Base-by-base conservation (phyloP, 2,113 vertebrate species). In the Tetraodon nigroviridis region DNA sequence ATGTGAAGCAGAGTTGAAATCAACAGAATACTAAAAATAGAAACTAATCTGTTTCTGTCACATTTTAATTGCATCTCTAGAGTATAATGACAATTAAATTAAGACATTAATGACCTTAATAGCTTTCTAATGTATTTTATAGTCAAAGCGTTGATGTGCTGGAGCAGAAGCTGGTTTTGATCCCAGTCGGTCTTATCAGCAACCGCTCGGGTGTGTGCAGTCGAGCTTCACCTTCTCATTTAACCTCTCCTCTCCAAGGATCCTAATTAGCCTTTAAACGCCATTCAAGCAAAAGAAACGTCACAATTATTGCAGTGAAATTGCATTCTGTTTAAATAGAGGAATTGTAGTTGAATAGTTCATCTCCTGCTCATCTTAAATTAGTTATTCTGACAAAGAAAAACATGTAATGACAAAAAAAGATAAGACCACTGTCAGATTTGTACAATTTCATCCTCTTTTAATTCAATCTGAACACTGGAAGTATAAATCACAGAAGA, bases 221-320 rank as follows among this genome's bases (percentile, higher is more conserved):
- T 18, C 1, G 11, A 61, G 53, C 40, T 46, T 78, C 54, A 64
- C 44, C 32, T 37, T 37, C 32, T 37, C 32, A 37, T 10, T 37
- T 10, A 37, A 37, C 32, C 32, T 37, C 12, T 37, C 32, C 8
- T 37, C 32, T 64, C 69, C 63, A 48, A 50, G 55, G 60, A 69
- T 55, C 44, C 64, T 17, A 58, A 64, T 75, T 68, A 66, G 59
- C 52, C 29, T 68, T 63, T 52, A n/a, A 17, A 61, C 56, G 37
- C 22, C 22, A 61, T 40, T 58, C 47, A 58, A 67, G 40, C 66
- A 55, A 59, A 61, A 62, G 65, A 67, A n/a, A 60, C 65, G 72
- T 80, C 58, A 77, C 40, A 81, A 61, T 72, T 44, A 82, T 73
- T 64, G 41, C 17, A 68, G 42, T 56, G 46, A 29, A 79, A 69